phyloP scores from a whole-genome alignment of 2,797 vertebrate genomes.

The Botia kubotai region DNA sequence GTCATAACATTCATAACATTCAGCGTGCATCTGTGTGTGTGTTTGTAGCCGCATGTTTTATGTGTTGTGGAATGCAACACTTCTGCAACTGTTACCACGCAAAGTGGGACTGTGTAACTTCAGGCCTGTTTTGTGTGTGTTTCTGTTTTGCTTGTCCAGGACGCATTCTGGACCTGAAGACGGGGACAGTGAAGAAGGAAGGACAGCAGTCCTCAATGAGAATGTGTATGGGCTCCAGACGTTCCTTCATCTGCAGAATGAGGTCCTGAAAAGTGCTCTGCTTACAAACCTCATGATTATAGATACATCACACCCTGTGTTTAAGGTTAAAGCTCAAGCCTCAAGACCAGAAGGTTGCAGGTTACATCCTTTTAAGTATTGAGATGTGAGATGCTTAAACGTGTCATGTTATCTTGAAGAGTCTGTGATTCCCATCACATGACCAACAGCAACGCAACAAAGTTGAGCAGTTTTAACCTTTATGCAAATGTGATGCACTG shows the following conservation, averaged over 20 bases:
- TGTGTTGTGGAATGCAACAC: not conserved
- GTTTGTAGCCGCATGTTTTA: slow-evolving; percentile 12
- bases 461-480: too few species aligned
- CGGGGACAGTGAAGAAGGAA: slow-evolving; percentile 97
- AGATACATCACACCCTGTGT: too few species aligned
- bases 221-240: slow-evolving; percentile 98
- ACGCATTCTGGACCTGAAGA: slow-evolving; percentile 97
- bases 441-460: too few species aligned
- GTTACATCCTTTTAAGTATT: too few species aligned
- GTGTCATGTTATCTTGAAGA: too few species aligned
- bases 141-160: slow-evolving; percentile 76
- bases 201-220: slow-evolving; percentile 99
- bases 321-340: too few species aligned
- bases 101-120: not conserved
- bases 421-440: too few species aligned
- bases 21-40: slow-evolving; percentile 19
- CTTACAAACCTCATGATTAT: too few species aligned
- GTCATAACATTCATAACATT: not conserved
- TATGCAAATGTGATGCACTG: too few species aligned
- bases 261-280: slow-evolving; percentile 76
- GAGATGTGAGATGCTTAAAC: too few species aligned
- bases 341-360: too few species aligned
- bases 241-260: slow-evolving; percentile 98
- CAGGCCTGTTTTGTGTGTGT: not conserved
- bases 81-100: too few species aligned